Conservation (phyloP, 2,888 invertebrate species). For the Acleris emargana region DNA sequence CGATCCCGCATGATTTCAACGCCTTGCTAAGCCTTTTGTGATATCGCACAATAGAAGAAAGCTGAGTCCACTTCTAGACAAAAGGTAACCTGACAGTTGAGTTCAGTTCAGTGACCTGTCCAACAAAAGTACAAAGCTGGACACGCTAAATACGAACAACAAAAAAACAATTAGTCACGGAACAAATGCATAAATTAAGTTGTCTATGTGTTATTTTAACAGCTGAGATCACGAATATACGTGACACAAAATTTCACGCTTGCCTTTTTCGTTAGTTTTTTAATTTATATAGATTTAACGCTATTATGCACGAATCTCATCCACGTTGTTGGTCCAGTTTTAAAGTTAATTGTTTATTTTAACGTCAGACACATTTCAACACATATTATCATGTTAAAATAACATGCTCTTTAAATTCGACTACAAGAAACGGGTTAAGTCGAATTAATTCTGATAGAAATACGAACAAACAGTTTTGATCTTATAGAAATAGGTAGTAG, state of each 20-base stretch:
- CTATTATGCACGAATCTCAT: too few relatives aligned
- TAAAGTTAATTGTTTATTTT: too few relatives aligned
- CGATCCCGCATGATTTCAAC: conserved; percentile 13
- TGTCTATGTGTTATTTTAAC: neutral
- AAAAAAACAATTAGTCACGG: neutral
- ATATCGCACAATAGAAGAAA: conserved; percentile 24
- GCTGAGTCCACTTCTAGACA: conserved; percentile 26
- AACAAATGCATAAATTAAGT: neutral
- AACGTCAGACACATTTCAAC: too few relatives aligned
- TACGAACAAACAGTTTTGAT: too few relatives aligned
- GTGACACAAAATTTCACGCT: neutral
- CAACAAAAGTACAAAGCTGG: conserved; percentile 14
- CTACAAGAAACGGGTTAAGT: too few relatives aligned
- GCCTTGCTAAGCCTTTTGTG: conserved; percentile 25
- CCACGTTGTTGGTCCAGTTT: too few relatives aligned
- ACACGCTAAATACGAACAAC: conserved; percentile 12
- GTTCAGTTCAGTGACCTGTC: conserved; percentile 30
- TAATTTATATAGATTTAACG: neutral
- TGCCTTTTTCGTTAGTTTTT: neutral
- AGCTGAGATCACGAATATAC: conserved; percentile 2
- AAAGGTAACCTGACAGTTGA: conserved; percentile 29
- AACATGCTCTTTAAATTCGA: too few relatives aligned
- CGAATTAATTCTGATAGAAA: too few relatives aligned
- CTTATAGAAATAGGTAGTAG: too few relatives aligned
- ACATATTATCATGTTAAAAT: too few relatives aligned